Evolutionary conservation across 2,888 invertebrate genomes (phyloP).

Genomic region (Mimachlamys varia): DNA sequence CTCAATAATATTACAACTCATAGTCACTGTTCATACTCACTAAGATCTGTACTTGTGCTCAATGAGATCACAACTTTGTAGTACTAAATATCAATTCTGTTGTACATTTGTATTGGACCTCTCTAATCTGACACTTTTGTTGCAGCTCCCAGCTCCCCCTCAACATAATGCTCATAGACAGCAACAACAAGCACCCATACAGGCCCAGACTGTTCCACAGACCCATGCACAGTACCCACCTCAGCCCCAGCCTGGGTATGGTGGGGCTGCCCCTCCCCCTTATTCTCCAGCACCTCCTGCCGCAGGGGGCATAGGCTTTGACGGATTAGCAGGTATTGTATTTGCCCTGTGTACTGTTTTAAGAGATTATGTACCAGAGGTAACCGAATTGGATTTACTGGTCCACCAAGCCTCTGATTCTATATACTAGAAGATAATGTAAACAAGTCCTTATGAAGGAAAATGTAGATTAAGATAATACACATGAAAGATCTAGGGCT

Average conservation of each 20-base stretch:
- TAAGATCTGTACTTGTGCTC: too few relatives aligned
- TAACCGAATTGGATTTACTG: not conserved
- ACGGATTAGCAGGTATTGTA: conserved; percentile 37
- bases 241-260: conserved; percentile 39
- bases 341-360: not conserved
- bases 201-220: conserved; percentile 22
- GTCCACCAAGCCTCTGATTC: too few relatives aligned
- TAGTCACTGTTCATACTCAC: too few relatives aligned
- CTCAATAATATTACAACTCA: too few relatives aligned
- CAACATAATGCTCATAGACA: conserved; percentile 34
- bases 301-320: conserved; percentile 39
- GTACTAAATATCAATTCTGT: too few relatives aligned
- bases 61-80: too few relatives aligned
- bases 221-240: conserved; percentile 13
- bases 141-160: conserved; percentile 42
- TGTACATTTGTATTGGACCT: too few relatives aligned
- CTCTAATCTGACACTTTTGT: not conserved
- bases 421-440: too few relatives aligned
- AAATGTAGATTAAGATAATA: too few relatives aligned
- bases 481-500: too few relatives aligned
- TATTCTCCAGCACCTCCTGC: conserved; percentile 1
- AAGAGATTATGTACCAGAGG: not conserved
- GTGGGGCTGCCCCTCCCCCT: conserved; percentile 39
- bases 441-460: too few relatives aligned
- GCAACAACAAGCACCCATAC: not conserved